Evolutionary conservation across 2,797 vertebrate genomes (phyloP), one percentile per base, ranked within the genome.

Genomic region (Clarias fuscus): DNA sequence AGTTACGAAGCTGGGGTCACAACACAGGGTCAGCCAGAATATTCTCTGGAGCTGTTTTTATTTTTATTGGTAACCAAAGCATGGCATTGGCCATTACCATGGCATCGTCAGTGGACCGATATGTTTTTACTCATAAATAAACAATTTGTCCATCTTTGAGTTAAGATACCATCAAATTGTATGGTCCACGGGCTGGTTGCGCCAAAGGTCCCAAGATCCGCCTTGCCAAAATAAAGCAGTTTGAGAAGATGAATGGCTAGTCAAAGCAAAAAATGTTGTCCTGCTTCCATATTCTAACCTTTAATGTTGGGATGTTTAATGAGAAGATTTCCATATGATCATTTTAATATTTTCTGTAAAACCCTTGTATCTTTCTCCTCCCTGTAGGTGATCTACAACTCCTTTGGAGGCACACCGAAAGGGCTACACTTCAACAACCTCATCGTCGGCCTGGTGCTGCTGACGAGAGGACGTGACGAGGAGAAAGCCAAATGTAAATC

Each of bases 391-490:
- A 99, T 99, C 93, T 99, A 98, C 93, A 96, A 94, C 91, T 99
- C 98, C 0, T 99, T 99, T 85, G 98, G 98, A 91, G 98, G 98
- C 91, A 96, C 96, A n/a, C 95, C 98, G 58, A 99, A 99, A 96
- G 98, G 98, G 48, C 95, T 99, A 7, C 97, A 99, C 93, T 99
- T 99, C 93, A 99, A 99, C 95, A 98, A 98, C 91, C 93, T 99
- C 90, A 99, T 99, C 33, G 96, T 99, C 0, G 98, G 98, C 79
- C 95, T 99, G 88, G 98, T 99, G 86, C 96, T 99, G 15, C 96
- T 99, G 90, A 99, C 98, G 68, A 96, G 98, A 94, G 98, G 98
- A 88, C 96, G 93, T 40, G 97, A 99, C 96, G 98, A 99, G 92
- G 98, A 99, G 92, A 99, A 99, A 93, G 93, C 97, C 87, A 99